These are phyloP conservation scores for Psittacus erithacus DNA, from an alignment of 2,113 vertebrate species.

Conservation along the genomic window DNA sequence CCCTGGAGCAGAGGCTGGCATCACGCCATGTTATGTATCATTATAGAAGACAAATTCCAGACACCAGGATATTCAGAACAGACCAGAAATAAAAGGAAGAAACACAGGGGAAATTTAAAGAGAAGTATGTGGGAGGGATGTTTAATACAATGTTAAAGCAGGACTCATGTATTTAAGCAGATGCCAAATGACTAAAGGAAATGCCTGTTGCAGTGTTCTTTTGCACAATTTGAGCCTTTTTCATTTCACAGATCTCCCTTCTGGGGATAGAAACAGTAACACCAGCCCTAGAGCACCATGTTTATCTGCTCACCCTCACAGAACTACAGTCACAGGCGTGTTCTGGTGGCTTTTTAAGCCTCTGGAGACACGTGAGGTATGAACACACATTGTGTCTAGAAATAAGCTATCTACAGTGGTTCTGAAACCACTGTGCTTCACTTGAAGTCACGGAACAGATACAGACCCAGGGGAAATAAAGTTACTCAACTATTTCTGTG, in stretches of 20 bases:
- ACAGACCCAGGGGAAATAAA: background rate
- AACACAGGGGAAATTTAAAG: background rate
- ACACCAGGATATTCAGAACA: background rate
- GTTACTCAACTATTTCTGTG: background rate
- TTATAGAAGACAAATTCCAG: conserved; percentile 6
- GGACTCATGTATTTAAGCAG: background rate
- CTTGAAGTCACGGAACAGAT: background rate
- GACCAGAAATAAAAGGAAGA: background rate
- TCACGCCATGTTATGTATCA: background rate
- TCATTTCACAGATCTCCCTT: background rate
- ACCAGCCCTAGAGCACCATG: background rate
- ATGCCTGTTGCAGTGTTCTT: background rate
- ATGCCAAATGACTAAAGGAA: background rate
- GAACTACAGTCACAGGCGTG: background rate
- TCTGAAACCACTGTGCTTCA: background rate
- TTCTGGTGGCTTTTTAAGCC: background rate
- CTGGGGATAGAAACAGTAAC: background rate
- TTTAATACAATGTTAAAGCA: background rate
- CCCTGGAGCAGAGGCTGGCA: background rate
- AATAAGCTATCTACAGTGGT: background rate
- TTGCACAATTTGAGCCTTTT: background rate
- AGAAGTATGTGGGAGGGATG: background rate
- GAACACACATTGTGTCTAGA: background rate
- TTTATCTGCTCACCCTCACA: background rate
- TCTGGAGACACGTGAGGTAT: background rate